phyloP scores from a whole-genome alignment of 2,797 vertebrate species.

The Cirrhinus molitorella region DNA sequence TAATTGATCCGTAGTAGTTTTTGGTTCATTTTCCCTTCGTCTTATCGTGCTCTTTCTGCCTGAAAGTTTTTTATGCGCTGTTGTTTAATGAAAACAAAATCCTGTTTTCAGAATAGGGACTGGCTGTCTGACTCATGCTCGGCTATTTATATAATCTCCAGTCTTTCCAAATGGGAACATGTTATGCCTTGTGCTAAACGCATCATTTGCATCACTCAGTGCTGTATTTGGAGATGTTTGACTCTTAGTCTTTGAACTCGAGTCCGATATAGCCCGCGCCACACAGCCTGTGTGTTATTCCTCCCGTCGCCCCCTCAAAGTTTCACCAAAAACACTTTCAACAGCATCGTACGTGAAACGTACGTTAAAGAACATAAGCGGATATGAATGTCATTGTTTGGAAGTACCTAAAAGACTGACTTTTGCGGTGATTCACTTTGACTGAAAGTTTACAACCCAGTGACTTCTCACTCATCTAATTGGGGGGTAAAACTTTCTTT shows the following conservation, averaged over 20 bases:
- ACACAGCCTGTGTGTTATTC: constrained; percentile 39
- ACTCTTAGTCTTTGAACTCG: constrained; percentile 59
- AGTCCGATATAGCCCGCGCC: constrained; percentile 29
- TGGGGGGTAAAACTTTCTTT: constrained; percentile 47
- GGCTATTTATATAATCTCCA: constrained; percentile 80
- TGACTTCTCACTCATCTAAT: constrained; percentile 55
- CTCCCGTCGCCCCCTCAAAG: constrained; percentile 7
- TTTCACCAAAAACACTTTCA: constrained; percentile 32
- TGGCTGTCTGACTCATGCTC: constrained; percentile 79
- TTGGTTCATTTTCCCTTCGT: constrained; percentile 39
- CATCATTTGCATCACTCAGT: constrained; percentile 65
- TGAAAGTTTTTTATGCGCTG: constrained; percentile 49
- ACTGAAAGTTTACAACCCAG: constrained; percentile 51
- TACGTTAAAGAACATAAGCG: constrained; percentile 36
- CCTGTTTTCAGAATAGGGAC: constrained; percentile 76
- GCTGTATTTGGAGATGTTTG: constrained; percentile 63
- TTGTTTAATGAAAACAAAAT: constrained; percentile 78
- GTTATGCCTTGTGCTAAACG: constrained; percentile 74
- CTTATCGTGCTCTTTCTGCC: not conserved
- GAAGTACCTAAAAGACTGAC: constrained; percentile 50
- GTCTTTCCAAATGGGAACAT: constrained; percentile 73
- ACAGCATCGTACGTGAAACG: constrained; percentile 28
- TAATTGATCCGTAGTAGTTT: constrained; percentile 66
- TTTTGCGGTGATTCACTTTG: constrained; percentile 52
- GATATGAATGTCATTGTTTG: constrained; percentile 52